Evolutionary conservation across 35 echinoderm and acorn worm species (phyloP), one percentile per base, ranked within the genome.

Genomic region (Ophioderma brevispina): DNA sequence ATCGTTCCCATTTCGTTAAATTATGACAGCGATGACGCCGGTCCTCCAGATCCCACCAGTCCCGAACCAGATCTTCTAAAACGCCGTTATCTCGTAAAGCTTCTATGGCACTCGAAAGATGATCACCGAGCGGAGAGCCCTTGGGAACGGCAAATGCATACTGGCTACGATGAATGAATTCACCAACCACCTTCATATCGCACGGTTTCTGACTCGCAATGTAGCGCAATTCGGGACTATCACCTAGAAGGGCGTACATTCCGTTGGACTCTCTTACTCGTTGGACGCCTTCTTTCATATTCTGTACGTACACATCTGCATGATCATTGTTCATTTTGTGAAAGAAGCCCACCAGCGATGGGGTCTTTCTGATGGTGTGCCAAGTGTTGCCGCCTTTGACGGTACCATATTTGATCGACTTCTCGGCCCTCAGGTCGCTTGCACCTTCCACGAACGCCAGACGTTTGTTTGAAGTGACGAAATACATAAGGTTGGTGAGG

Each of bases 401-500:
- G n/a, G 88, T 88, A 39, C 97, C 97, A 83, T 90, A 99, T 35
- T 90, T 87, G 13, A 94, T 82, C 41, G 92, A 87, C 11, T 88
- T 82, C 80, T 99, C 93, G 0, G 64, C 37, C 0, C 90, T 87
- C 6, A 99, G 88, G 30, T 93, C 91, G 39, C 88, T 87, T 6
- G 88, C 81, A 13, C 77, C 75, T 33, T 80, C 87, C 1, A 95
- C 80, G 52, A 89, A 88, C 0, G 81, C 88, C 4, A 95, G 38
- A 13, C 93, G 82, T 77, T 95, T 93, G 76, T 92, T 92, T 28
- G 87, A 88, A 35, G 91, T 99, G 31, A 99, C 83, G 42, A 90
- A 97, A 25, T 15, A 70, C n/a, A 8, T 25, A 25, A 91, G 82
- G 37, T 87, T 91, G 56, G 59, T 83, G 1, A 94, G 36, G 43